These are phyloP conservation scores for Aspidiotus destructor DNA, from an alignment of 2,888 invertebrate genomes.

Conservation along the genomic window DNA sequence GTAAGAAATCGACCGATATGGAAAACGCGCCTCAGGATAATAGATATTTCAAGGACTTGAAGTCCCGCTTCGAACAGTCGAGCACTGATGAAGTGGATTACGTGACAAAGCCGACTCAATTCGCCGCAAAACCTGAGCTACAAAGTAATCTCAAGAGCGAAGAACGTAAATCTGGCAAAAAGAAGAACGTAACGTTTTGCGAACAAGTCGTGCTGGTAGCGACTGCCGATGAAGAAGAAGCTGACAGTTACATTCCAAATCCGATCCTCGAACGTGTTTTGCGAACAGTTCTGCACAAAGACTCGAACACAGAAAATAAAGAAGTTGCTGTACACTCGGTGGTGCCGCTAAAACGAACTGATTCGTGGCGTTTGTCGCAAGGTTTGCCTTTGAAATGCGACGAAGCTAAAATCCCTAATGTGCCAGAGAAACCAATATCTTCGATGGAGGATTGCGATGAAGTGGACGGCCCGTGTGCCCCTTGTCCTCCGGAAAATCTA, in stretches of 20 bases:
- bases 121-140: neutral
- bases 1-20: slow-evolving; percentile 8
- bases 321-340: slow-evolving; percentile 38
- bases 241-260: slow-evolving; percentile 81
- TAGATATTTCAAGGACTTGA: slow-evolving; percentile 59
- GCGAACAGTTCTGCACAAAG: slow-evolving; percentile 68
- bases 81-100: slow-evolving; percentile 17
- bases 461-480: slow-evolving; percentile 16
- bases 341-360: slow-evolving; percentile 39
- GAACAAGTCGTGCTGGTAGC: slow-evolving; percentile 88
- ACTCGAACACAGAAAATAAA: slow-evolving; percentile 45
- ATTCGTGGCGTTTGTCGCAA: slow-evolving; percentile 36
- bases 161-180: slow-evolving; percentile 55
- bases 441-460: slow-evolving; percentile 10
- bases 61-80: slow-evolving; percentile 66
- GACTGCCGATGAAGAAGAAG: slow-evolving; percentile 84
- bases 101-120: neutral
- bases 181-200: slow-evolving; percentile 90
- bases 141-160: slow-evolving; percentile 2
- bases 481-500: slow-evolving; percentile 25
- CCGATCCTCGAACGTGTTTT: slow-evolving; percentile 78
- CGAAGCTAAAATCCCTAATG: slow-evolving; percentile 4
- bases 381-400: slow-evolving; percentile 33
- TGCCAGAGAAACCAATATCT: neutral
- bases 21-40: slow-evolving; percentile 7